These are phyloP conservation scores for Tanypteryx hageni DNA, from an alignment of 2,888 invertebrate species.

Conservation along the genomic window DNA sequence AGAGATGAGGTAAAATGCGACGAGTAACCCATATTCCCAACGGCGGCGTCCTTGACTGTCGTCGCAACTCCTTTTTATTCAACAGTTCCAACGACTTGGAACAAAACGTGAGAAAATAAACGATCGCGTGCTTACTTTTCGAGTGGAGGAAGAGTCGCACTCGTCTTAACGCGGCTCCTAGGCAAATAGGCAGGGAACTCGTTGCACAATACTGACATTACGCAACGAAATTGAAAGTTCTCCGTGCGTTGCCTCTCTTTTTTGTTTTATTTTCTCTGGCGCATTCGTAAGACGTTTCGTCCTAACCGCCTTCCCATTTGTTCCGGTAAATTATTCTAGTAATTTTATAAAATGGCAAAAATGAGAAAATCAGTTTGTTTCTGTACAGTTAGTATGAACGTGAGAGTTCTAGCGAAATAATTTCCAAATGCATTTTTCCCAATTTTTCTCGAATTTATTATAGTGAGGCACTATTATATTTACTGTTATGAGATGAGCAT, in stretches of 20 bases:
- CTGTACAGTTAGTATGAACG: too few relatives aligned
- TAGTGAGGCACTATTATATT: too few relatives aligned
- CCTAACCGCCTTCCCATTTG: too few relatives aligned
- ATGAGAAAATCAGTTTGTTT: too few relatives aligned
- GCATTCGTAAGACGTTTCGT: too few relatives aligned
- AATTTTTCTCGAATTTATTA: too few relatives aligned
- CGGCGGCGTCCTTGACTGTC: not conserved
- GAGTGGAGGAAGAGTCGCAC: not conserved
- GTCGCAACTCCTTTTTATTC: not conserved
- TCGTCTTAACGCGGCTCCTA: not conserved
- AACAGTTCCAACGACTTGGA: not conserved
- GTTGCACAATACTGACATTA: not conserved
- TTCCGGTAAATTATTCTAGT: too few relatives aligned
- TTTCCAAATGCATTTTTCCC: too few relatives aligned
- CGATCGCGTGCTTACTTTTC: not conserved
- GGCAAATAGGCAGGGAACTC: not conserved
- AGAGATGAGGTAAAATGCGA: too few relatives aligned
- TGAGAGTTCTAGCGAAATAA: too few relatives aligned
- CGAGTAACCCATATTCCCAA: not conserved
- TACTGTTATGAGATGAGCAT: too few relatives aligned
- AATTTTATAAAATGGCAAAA: too few relatives aligned
- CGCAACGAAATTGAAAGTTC: not conserved
- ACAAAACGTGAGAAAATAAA: constrained; percentile 18
- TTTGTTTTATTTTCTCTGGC: not conserved
- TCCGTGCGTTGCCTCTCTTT: not conserved